Conservation (phyloP, 2,888 invertebrate genomes). For the Cerastis leucographa region DNA sequence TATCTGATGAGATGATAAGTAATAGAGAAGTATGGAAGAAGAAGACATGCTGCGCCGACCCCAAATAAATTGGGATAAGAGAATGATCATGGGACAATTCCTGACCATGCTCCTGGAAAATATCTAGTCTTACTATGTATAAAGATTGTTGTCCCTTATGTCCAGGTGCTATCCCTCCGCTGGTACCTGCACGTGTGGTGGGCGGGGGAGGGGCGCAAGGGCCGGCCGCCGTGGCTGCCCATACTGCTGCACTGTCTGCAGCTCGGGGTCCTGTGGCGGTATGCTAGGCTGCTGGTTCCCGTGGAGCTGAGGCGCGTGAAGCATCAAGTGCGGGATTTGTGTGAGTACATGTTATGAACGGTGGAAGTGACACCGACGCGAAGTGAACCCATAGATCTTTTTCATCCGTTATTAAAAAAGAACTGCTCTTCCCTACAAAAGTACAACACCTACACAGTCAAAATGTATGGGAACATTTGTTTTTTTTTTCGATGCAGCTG, state of each 20-base stretch:
- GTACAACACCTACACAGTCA: no score
- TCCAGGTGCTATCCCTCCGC: slow-evolving; percentile 92
- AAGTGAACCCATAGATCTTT: no score
- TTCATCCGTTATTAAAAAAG: no score
- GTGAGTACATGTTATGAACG: slow-evolving; percentile 77
- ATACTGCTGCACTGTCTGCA: slow-evolving; percentile 92
- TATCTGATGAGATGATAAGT: no score
- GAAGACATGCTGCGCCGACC: no score
- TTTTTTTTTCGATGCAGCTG: no score
- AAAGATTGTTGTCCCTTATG: background rate
- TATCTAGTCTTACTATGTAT: background rate
- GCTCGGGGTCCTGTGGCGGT: slow-evolving; percentile 94
- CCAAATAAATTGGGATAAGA: no score
- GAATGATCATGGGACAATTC: background rate
- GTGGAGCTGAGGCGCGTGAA: slow-evolving; percentile 95
- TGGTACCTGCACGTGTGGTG: slow-evolving; percentile 93
- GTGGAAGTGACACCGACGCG: background rate
- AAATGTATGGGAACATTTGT: no score
- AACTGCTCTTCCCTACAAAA: no score
- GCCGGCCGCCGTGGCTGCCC: slow-evolving; percentile 88
- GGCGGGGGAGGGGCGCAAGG: slow-evolving; percentile 85
- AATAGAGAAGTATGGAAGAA: no score
- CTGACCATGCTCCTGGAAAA: background rate
- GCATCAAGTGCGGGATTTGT: slow-evolving; percentile 94
- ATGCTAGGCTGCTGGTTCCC: slow-evolving; percentile 96